These are phyloP conservation scores for Asobara japonica DNA, from an alignment of 1,140 invertebrate species.

Conservation along the genomic window DNA sequence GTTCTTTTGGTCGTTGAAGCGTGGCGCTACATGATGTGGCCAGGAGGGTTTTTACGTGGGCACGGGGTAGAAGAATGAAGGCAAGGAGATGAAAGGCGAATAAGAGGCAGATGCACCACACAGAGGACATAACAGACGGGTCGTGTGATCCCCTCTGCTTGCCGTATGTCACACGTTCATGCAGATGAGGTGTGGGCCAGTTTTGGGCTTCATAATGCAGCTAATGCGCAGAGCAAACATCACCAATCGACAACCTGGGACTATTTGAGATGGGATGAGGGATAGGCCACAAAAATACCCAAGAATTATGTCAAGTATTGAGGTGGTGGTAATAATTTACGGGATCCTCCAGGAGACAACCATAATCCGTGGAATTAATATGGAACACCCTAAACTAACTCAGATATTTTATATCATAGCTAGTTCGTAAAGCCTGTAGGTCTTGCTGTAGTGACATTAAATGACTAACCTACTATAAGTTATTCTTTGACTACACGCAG, in stretches of 20 bases:
- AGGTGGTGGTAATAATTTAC: constrained; percentile 28
- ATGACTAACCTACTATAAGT: no score
- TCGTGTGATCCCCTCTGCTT: constrained; percentile 34
- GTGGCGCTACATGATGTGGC: constrained; percentile 12
- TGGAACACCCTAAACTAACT: no score
- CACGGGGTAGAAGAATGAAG: background rate
- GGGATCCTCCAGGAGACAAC: no score
- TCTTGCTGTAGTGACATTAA: no score
- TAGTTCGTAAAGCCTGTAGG: no score
- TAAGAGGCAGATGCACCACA: constrained; percentile 34
- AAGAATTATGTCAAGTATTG: constrained; percentile 23
- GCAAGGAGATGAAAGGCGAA: constrained; percentile 20
- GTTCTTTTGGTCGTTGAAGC: constrained; percentile 8
- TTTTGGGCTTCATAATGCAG: background rate
- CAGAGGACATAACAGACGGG: constrained; percentile 47
- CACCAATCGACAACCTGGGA: constrained; percentile 28
- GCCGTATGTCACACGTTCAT: constrained; percentile 57
- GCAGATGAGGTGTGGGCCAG: constrained; percentile 26
- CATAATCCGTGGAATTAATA: no score
- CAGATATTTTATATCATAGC: no score
- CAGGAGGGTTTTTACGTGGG: background rate
- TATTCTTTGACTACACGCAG: no score
- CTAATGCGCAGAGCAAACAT: constrained; percentile 1
- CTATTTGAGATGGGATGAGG: background rate
- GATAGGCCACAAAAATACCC: background rate